Base-by-base conservation (phyloP, 2,888 invertebrate genomes). In the Morpho helenor region DNA sequence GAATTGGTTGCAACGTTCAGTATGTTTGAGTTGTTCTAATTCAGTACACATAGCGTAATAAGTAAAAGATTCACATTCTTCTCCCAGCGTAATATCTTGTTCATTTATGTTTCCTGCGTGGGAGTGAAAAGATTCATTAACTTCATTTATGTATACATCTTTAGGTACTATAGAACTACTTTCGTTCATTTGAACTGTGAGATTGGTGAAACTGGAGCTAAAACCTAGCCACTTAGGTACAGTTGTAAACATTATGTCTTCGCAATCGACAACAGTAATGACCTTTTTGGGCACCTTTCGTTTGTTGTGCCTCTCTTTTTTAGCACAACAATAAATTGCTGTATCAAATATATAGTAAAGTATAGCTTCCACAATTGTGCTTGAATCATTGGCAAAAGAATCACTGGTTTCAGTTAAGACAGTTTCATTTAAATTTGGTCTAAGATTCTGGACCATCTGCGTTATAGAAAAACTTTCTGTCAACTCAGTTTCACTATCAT, bases 231-330 rank as follows among this genome's bases (percentile, higher is more conserved):
- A 85, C 16, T 79, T 56, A 46, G 70, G 62, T 7, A 68, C 56
- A 8, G 88, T 76, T 1, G 89, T 89, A 50, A 68, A 82, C 22
- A 90, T 57, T 57, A 89, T 84, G 67, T 90, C 89, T 71, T 87
- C 89, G 23, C 60, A 65, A 62, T 90, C 89, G 2, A 77, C 87
- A 2, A 90, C 76, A 8, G 88, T 89, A 0, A 88, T 62, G 0
- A 88, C 87, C 56, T 63, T 77, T 63, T 85, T 77, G 7, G 8
- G 8, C 4, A 75, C 40, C 44, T 65, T 64, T 44, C 62, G 48
- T 63, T 75, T 62, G 62, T 45, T 50, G 8, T 8, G 62, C 58
- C 68, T 79, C 39, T 66, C 61, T 64, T 77, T 85, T 42, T 67
- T 67, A n/a, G 70, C 67, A 10, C 75, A 70, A 1, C 68, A 54